phyloP scores from a whole-genome alignment of 2,888 invertebrate genomes.

The Lasius fuliginosus region DNA sequence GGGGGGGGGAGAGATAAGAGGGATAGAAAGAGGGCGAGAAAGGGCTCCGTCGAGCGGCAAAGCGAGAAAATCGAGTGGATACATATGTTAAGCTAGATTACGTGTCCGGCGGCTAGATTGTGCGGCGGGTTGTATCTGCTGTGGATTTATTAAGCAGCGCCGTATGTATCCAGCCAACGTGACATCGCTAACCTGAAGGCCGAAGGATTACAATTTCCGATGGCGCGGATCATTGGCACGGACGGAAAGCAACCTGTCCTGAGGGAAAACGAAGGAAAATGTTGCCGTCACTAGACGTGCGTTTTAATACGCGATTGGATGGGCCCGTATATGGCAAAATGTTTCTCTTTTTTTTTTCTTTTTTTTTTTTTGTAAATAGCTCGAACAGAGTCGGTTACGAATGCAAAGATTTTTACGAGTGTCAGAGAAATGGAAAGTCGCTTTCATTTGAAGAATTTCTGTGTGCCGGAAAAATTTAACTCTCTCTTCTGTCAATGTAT shows the following conservation, averaged over 20 bases:
- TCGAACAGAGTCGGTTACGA: conserved; percentile 21
- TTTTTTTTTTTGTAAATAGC: not conserved
- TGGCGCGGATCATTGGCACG: conserved; percentile 55
- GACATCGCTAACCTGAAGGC: conserved; percentile 8
- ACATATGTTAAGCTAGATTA: conserved; percentile 77
- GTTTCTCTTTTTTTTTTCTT: not conserved
- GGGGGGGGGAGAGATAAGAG: conserved; percentile 3
- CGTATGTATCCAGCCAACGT: conserved; percentile 60
- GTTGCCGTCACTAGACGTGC: conserved; percentile 3
- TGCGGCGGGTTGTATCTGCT: conserved; percentile 67
- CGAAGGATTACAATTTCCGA: conserved; percentile 69
- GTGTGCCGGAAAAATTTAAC: not conserved
- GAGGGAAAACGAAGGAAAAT: not conserved
- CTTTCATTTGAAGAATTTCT: conserved; percentile 29
- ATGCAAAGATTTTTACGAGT: conserved; percentile 31
- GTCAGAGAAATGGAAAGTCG: conserved; percentile 23
- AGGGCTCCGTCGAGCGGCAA: conserved; percentile 36
- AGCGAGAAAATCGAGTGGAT: conserved; percentile 72
- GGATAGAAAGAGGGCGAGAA: conserved; percentile 29
- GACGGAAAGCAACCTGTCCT: not conserved
- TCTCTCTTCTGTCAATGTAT: too few relatives aligned
- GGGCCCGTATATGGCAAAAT: not conserved
- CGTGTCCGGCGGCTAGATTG: conserved; percentile 73
- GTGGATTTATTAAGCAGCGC: conserved; percentile 75
- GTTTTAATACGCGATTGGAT: conserved; percentile 31